Evolutionary conservation across 2,797 vertebrate species (phyloP), one percentile per base, ranked within the genome.

Genomic region (Menidia menidia): DNA sequence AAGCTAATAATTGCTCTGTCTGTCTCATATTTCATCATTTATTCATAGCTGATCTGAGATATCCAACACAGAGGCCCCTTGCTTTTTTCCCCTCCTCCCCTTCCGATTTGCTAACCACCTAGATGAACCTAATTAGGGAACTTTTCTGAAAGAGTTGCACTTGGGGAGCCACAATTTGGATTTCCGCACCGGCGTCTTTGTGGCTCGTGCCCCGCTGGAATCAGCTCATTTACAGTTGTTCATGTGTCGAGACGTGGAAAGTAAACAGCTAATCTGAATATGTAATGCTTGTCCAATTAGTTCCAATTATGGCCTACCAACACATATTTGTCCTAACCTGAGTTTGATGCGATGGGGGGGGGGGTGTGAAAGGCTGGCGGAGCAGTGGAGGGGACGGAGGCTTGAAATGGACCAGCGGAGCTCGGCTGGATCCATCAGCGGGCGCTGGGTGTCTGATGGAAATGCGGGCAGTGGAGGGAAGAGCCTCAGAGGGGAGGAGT

Each of bases 1-100:
- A 92, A 91, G 80, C 77, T 88, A 93, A 93, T 93, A 90, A 92
- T 92, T 87, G 81, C 83, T 87, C 77, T 84, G 83, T 89, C 89
- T 88, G 85, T 91, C 88, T 90, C 83, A 78, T 64, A 85, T 87
- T 91, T 92, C 85, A 92, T 93, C 77, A 91, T 87, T 93, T 91
- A 92, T 93, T 92, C 78, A 91, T 84, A 35, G 54, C 63, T 80
- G 74, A 82, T 74, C 61, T 78, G 82, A 90, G 81, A 87, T 69
- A 75, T 85, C 71, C 55, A 75, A 77, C 74, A 60, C 15, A 14
- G 44, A 50, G 61, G 41, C 30, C 31, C 31, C 62, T 19, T 33
- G n/a, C 47, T 79, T 78, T 68, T 60, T 48, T 25, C 25, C 25
- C 25, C 25, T 25, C 25, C 68, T 73, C 48, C 58, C 78, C 35